A percentile compares a stretch with the other conserved stretches of the same genome.
Evolutionary conservation across 2,113 vertebrate species (phyloP).

Genomic region (Hypomesus transpacificus): DNA sequence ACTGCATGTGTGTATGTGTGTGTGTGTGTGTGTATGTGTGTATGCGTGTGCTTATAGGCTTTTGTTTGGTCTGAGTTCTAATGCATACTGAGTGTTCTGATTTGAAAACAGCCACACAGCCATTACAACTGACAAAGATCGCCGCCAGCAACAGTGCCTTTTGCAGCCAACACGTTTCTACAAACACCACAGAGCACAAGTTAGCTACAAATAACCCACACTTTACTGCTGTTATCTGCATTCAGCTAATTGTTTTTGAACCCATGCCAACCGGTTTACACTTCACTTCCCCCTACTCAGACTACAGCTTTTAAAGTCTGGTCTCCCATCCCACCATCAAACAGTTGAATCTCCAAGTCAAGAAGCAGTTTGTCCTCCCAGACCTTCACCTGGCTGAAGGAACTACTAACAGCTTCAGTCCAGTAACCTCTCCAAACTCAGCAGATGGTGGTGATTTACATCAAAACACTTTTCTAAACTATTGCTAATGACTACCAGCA

Average conservation of each 20-base stretch:
- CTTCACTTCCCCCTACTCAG: too few species aligned
- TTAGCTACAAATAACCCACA: conserved; percentile 36
- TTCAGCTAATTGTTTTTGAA: too few species aligned
- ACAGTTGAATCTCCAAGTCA: too few species aligned
- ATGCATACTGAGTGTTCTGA: too few species aligned
- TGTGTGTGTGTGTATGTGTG: not conserved
- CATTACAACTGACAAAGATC: too few species aligned
- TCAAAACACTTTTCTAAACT: conserved; percentile 37
- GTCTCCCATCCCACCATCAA: conserved; percentile 10
- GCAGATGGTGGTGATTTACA: conserved; percentile 57
- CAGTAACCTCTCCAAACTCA: conserved; percentile 29
- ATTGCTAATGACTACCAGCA: conserved; percentile 31
- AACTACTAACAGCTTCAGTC: conserved; percentile 23
- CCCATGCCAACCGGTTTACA: too few species aligned
- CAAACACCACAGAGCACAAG: conserved; percentile 37
- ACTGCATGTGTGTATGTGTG: not conserved
- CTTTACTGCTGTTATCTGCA: not conserved
- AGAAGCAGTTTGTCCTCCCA: not conserved
- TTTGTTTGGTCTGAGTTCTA: too few species aligned
- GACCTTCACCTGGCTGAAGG: conserved; percentile 20
- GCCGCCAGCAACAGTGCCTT: too few species aligned
- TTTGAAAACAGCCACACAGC: too few species aligned
- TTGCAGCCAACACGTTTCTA: not conserved
- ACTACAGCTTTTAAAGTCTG: conserved; percentile 23
- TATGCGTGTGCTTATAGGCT: not conserved